phyloP scores from a whole-genome alignment of 1,140 invertebrate genomes.

The Colletes latitarsis region DNA sequence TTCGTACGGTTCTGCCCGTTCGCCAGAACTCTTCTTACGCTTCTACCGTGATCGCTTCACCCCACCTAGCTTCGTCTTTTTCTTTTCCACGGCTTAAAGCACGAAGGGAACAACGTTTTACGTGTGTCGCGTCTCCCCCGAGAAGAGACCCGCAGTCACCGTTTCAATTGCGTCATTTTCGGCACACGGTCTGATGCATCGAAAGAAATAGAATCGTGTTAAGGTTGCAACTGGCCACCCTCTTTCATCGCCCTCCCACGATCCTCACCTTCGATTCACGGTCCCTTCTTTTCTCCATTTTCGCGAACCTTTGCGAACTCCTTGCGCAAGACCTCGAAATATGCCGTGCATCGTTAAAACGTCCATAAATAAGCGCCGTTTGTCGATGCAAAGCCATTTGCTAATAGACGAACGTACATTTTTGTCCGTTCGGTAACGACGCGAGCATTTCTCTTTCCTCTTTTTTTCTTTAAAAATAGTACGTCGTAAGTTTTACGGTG shows the following conservation, averaged over 20 bases:
- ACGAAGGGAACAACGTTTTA: neutral
- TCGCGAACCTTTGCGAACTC: neutral
- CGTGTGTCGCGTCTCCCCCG: conserved; percentile 19
- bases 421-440: too few relatives aligned
- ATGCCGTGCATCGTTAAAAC: neutral
- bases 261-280: conserved; percentile 14
- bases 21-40: conserved; percentile 23
- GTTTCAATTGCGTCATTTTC: conserved; percentile 50
- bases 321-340: neutral
- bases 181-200: conserved; percentile 63
- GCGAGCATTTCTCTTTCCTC: too few relatives aligned
- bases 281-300: conserved; percentile 6
- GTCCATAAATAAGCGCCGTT: neutral
- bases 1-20: conserved; percentile 77
- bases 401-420: too few relatives aligned
- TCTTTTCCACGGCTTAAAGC: neutral
- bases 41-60: conserved; percentile 12
- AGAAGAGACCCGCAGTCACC: conserved; percentile 26
- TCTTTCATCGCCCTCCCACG: conserved; percentile 20
- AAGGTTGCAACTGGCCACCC: conserved; percentile 63
- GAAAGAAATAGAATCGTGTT: conserved; percentile 75
- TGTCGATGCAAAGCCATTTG: too few relatives aligned
- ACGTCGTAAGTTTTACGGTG: neutral
- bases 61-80: conserved; percentile 30
- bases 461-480: neutral